Base-by-base conservation (phyloP, 2,113 vertebrate genomes). In the Mirza zaza region DNA sequence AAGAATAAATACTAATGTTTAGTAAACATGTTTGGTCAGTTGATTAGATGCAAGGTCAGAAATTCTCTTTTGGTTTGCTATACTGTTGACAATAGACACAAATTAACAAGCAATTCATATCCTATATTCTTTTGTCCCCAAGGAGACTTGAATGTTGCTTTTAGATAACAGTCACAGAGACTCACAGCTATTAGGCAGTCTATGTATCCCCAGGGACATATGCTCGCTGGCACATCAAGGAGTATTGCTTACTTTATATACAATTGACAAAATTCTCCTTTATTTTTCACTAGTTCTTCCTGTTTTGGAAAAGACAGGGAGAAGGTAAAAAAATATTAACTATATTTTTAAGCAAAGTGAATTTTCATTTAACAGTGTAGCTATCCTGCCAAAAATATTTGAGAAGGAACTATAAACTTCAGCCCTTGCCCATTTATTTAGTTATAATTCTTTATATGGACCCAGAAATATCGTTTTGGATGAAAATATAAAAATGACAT, bases 231-330 rank as follows among this genome's bases (percentile, higher is more conserved):
- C n/a, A 55, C 87, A 97, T 95, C 65, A 39, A 92, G 18, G 77
- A 98, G 1, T 95, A 68, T 83, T 96, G 88, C 7, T 96, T 91
- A 34, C 39, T 95, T 97, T 96, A 83, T 75, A 91, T 77, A 68
- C 0, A 88, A 55, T 39, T 67, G 68, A 89, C 50, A 95, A 95
- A 96, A 97, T 65, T 59, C 42, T 88, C 21, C 6, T 20, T 1
- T 67, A 73, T 91, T 96, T 98, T 97, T 91, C 27, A 87, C 32
- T 17, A 87, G 57, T 29, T 9, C 36, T 83, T 36, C 0, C 23
- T 67, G 93, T 94, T 55, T 10, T 73, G 8, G 29, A 91, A 67
- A 83, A 77, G 4, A 90, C 59, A 91, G 7, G 1, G 29, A 73
- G 63, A 90, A 95, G 10, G 9, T 12, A 57, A 20, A 29, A 55